Base-by-base conservation (phyloP, 2,888 invertebrate species). In the Fissipunctia ypsillon region DNA sequence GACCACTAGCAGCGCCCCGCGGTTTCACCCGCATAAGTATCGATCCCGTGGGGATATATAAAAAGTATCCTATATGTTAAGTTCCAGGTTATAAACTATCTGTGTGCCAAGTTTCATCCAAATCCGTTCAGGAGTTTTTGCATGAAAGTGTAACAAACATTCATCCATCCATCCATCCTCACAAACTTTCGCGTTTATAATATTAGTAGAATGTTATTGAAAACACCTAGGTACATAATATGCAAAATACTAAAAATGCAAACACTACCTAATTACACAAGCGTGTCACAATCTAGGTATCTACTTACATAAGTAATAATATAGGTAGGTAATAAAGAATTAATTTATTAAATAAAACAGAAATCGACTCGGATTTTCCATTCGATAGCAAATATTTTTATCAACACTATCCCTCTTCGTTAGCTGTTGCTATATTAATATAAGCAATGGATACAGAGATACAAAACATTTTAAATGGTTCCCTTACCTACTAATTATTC, bases 401-500 rank as follows among this genome's bases (percentile, higher is more conserved):
- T 57, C 9, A 35, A 31, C 2, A 28, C 50, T 69, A 43, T 74
- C 43, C 78, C 7, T 69, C 19, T 69, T n/a, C 19, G 14, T 14
- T 54, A 45, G 4, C 38, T 2, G 22, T 19, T 22, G n/a, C 9
- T 16, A 28, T 43, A 43, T 1, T 22, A 28, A 61, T 28, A 12
- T 19, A 28, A 41, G 41, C 19, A 6, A 61, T 41, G 7, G 12
- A 12, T 43, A 28, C 22, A 61, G 19, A 28, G 5, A 22, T 45
- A 28, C 43, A n/a, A 52, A 43, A 52, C 16, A 28, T 22, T 63
- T 22, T n/a, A 45, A 69, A 69, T 75, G 22, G 14, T 74, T 60
- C 43, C 2, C 5, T 9, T 19, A 56, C 22, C 19, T 28, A 52
- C 14, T 50, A 25, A 69, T 31, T 19, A 56, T 56, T 35, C 16